Evolutionary conservation across 2,797 vertebrate genomes (phyloP).

Genomic region (Sebastes elongatus): DNA sequence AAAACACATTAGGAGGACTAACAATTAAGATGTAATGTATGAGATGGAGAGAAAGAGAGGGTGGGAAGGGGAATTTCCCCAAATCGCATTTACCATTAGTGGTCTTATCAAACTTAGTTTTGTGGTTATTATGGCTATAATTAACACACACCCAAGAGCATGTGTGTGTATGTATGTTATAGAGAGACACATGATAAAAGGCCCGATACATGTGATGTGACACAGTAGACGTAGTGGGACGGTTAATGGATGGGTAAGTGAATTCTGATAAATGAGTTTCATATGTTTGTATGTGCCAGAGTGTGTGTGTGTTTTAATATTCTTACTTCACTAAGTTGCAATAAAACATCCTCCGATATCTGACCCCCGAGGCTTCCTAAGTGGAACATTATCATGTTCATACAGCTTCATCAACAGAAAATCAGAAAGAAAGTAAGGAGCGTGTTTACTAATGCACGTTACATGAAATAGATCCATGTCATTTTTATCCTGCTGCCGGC

Average conservation of each 20-base stretch:
- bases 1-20: conserved; percentile 66
- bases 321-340: conserved; percentile 46
- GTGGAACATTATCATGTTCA: conserved; percentile 23
- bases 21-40: conserved; percentile 76
- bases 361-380: conserved; percentile 34
- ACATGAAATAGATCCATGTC: conserved; percentile 30
- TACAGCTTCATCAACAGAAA: conserved; percentile 28
- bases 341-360: conserved; percentile 32
- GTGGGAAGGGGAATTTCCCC: conserved; percentile 49
- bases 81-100: conserved; percentile 75
- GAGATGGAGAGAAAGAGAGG: conserved; percentile 18
- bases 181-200: conserved; percentile 22
- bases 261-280: conserved; percentile 68
- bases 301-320: conserved; percentile 37
- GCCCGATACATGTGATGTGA: conserved; percentile 47
- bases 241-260: conserved; percentile 63
- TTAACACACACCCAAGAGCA: conserved; percentile 53
- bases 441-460: conserved; percentile 54
- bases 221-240: conserved; percentile 29
- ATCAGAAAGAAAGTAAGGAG: conserved; percentile 19
- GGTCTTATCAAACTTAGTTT: conserved; percentile 68
- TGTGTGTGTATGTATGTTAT: conserved; percentile 18
- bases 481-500: conserved; percentile 47
- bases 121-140: conserved; percentile 60
- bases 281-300: conserved; percentile 5